Percentiles rank a stretch among this genome's conserved stretches.
These are phyloP conservation scores for Phocoena sinus DNA, from an alignment of 2,113 vertebrate species.

Conservation along the genomic window DNA sequence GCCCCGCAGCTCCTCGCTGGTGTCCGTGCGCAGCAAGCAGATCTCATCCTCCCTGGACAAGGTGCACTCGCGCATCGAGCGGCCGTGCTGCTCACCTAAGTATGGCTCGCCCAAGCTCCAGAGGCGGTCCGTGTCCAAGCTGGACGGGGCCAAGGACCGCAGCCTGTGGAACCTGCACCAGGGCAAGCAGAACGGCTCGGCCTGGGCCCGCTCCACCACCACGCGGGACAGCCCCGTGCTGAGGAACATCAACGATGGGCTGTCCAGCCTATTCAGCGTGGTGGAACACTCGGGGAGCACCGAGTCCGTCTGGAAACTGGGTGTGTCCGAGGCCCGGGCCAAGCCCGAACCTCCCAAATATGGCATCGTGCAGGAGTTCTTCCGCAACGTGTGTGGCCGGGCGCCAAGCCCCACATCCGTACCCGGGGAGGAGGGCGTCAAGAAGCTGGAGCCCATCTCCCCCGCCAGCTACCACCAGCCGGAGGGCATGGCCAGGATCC, in stretches of 20 bases:
- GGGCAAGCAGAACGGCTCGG: slow-evolving; percentile 91
- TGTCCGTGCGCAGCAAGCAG: slow-evolving; percentile 92
- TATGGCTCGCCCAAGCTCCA: slow-evolving; percentile 96
- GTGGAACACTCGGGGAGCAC: slow-evolving; percentile 94
- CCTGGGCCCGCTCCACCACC: slow-evolving; percentile 98
- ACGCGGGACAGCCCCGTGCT: slow-evolving; percentile 96
- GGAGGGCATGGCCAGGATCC: slow-evolving; percentile 86
- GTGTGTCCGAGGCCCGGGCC: slow-evolving; percentile 77
- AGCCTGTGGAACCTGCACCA: slow-evolving; percentile 96
- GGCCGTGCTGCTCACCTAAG: slow-evolving; percentile 97
- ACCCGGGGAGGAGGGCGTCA: slow-evolving; percentile 82
- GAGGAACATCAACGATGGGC: slow-evolving; percentile 93
- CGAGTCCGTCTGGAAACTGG: slow-evolving; percentile 91
- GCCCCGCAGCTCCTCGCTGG: slow-evolving; percentile 88
- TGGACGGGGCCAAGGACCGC: slow-evolving; percentile 90
- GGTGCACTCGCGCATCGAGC: slow-evolving; percentile 93
- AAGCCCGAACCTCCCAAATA: slow-evolving; percentile 87
- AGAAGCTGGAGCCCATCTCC: slow-evolving; percentile 79
- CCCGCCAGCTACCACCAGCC: slow-evolving; percentile 75
- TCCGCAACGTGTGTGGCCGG: slow-evolving; percentile 90
- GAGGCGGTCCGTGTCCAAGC: slow-evolving; percentile 92
- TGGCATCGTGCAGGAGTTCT: slow-evolving; percentile 93
- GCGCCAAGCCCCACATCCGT: slow-evolving; percentile 76
- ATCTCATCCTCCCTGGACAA: slow-evolving; percentile 97
- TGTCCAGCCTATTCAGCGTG: slow-evolving; percentile 96